Base-by-base conservation (phyloP, 2,113 vertebrate species). In the Embiotoca jacksoni region DNA sequence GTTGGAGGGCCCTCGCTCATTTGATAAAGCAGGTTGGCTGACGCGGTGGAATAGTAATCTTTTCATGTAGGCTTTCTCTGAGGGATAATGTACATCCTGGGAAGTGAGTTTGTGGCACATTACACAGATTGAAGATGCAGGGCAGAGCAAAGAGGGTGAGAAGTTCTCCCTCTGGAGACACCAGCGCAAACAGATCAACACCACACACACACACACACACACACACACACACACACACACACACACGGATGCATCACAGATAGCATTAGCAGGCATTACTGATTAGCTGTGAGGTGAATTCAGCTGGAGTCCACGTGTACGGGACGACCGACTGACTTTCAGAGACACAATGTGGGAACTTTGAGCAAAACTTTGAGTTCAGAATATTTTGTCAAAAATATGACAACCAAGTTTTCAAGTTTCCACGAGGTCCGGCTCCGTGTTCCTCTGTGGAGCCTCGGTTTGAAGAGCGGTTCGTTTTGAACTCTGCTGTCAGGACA, bases 1-100 rank as follows among this genome's bases (percentile, higher is more conserved):
- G 93, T 63, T 95, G 95, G 94, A 90, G 86, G 82, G 92, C 95
- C 63, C 93, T 95, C 11, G 90, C 94, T 79, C 93, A 92, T 85
- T 90, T 95, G 83, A 92, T 95, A 77, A 90, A 91, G 88, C 92
- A 94, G 94, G 95, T 95, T 87, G 72, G 81, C 78, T 86, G 80
- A 90, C 54, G 47, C 82, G n/a, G 60, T 70, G 79, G 64, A 86
- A 73, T 72, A 52, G 82, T 80, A 90, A 87, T 86, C 77, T 81
- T 79, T 85, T 83, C 72, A 75, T 82, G 80, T 78, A 72, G 78
- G 60, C 70, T 87, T 80, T 82, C 84, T 89, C 76, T 6, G 9
- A 49, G 80, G 80, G 63, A 83, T 82, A 82, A 83, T 87, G 89
- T 75, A 79, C 76, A 88, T 88, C 74, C 47, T 32, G n/a, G 59